phyloP scores from a whole-genome alignment of 2,113 vertebrate genomes.

The Ochotona princeps region DNA sequence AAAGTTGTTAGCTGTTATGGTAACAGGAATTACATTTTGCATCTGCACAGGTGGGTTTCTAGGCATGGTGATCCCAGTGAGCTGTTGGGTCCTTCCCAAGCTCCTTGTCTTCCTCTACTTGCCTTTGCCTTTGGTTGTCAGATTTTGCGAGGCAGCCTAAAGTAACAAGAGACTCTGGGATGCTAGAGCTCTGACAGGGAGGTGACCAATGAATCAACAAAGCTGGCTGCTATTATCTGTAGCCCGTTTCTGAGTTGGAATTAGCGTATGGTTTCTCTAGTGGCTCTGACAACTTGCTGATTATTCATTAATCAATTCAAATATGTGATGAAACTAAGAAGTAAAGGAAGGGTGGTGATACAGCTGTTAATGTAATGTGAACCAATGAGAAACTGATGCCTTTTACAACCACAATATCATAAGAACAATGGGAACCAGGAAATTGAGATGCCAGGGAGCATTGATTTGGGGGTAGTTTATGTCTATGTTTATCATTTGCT shows the following conservation, averaged over 20 bases:
- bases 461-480: neutral
- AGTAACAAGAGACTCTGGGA: slow-evolving; percentile 10
- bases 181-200: neutral
- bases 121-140: neutral
- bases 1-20: neutral
- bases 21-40: neutral
- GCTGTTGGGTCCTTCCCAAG: neutral
- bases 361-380: slow-evolving; percentile 28
- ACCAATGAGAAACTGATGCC: neutral
- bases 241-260: slow-evolving; percentile 15
- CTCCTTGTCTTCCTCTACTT: neutral
- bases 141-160: neutral
- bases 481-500: slow-evolving; percentile 7
- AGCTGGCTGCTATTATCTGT: neutral
- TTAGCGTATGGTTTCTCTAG: slow-evolving; percentile 22
- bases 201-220: neutral
- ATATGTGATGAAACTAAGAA: slow-evolving; percentile 16
- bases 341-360: neutral
- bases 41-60: neutral
- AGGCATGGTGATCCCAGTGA: neutral
- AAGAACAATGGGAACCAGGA: neutral
- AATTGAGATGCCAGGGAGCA: neutral
- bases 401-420: neutral
- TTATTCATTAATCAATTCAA: slow-evolving; percentile 19
- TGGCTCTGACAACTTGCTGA: neutral